These are phyloP conservation scores for Monarcha castaneiventris DNA, from an alignment of 2,113 vertebrate genomes.

Conservation along the genomic window DNA sequence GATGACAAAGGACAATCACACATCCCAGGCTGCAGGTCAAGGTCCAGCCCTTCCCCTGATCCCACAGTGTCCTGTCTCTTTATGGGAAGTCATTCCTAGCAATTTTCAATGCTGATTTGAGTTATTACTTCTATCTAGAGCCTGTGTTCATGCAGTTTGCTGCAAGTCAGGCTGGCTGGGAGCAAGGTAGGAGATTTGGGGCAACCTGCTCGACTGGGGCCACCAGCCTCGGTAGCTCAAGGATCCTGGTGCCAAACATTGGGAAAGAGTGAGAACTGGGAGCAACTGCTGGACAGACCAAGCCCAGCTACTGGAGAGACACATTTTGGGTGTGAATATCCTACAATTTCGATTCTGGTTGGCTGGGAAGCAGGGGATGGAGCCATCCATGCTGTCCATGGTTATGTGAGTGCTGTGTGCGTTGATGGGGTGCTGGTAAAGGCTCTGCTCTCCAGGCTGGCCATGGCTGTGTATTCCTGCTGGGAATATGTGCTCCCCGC, in stretches of 20 bases:
- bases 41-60: too few relatives aligned
- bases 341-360: accelerated
- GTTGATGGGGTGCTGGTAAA: not conserved
- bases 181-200: not conserved
- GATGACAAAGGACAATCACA: not conserved
- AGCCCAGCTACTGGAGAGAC: not conserved
- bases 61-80: not conserved
- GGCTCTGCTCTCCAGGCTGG: not conserved
- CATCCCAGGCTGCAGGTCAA: not conserved
- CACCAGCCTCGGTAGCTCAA: not conserved
- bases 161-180: not conserved
- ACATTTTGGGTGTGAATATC: not conserved
- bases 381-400: not conserved
- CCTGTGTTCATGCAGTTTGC: too few relatives aligned
- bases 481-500: accelerated
- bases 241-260: not conserved
- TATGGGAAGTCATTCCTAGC: not conserved
- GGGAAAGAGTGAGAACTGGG: too few relatives aligned
- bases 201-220: not conserved
- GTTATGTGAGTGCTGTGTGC: accelerated
- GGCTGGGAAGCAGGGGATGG: not conserved
- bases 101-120: not conserved
- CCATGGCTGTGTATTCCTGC: not conserved
- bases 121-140: not conserved
- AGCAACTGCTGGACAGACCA: accelerated